Percentiles rank a stretch among this genome's conserved stretches.
phyloP scores from a whole-genome alignment of 2,797 vertebrate genomes.

The Aselliscus stoliczkanus region DNA sequence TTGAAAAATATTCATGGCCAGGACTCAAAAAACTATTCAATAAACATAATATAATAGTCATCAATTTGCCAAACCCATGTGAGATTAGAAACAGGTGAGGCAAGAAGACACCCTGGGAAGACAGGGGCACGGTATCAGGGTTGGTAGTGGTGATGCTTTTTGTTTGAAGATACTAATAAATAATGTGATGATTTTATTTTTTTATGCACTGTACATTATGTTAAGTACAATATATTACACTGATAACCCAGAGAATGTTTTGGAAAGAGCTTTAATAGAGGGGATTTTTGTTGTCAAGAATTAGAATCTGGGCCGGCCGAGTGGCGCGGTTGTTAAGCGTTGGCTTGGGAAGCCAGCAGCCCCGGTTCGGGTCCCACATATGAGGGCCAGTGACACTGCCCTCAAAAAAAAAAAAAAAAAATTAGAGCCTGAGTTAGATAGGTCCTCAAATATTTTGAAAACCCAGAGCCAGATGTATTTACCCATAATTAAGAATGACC shows the following conservation, averaged over 20 bases:
- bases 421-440: background rate
- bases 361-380: no score
- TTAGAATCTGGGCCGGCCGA: no score
- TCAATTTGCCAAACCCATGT: background rate
- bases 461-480: background rate
- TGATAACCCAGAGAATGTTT: background rate
- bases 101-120: background rate
- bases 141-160: background rate
- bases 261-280: conserved; percentile 9
- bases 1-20: background rate
- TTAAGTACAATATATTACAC: conserved; percentile 8
- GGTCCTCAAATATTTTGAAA: conserved; percentile 36
- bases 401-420: no score
- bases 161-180: background rate
- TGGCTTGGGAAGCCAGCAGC: no score
- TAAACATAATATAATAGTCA: background rate
- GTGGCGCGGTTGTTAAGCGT: no score
- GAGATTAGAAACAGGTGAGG: background rate
- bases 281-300: background rate
- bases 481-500: background rate
- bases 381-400: no score
- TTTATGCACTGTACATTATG: background rate
- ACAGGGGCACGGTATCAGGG: no score
- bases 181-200: background rate
- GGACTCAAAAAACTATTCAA: background rate